phyloP scores from a whole-genome alignment of 2,113 vertebrate species.

The Entomyzon cyanotis region DNA sequence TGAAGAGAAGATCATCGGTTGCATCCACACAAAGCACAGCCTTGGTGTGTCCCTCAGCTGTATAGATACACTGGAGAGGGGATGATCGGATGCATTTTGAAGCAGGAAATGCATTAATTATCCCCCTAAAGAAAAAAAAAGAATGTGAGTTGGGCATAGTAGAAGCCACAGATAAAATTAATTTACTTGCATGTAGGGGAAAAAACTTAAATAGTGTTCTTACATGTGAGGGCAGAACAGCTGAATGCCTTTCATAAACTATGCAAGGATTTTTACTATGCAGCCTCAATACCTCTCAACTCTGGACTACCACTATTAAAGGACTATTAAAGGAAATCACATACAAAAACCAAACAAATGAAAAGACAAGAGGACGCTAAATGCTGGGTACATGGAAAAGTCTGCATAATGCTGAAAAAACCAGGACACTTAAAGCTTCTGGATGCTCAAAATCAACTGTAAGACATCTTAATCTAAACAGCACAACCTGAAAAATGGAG shows the following conservation, averaged over 20 bases:
- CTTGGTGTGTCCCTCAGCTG: slow-evolving; percentile 94
- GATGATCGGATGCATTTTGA: slow-evolving; percentile 72
- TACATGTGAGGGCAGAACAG: neutral
- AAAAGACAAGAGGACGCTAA: neutral
- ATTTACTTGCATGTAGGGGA: neutral
- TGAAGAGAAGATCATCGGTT: slow-evolving; percentile 96
- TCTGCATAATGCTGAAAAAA: neutral
- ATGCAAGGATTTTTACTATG: neutral
- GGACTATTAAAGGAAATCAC: neutral
- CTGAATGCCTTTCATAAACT: neutral
- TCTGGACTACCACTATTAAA: neutral
- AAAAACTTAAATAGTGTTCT: neutral
- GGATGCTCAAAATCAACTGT: neutral
- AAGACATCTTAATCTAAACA: neutral
- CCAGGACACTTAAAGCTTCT: neutral
- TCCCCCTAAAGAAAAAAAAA: slow-evolving; percentile 77
- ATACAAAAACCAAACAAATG: neutral
- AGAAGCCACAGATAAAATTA: neutral
- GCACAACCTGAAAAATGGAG: neutral
- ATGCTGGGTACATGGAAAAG: neutral
- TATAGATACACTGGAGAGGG: slow-evolving; percentile 84
- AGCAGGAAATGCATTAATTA: slow-evolving; percentile 86
- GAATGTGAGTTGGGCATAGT: neutral
- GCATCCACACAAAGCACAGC: slow-evolving; percentile 92
- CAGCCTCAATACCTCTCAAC: neutral